phyloP scores from a whole-genome alignment of 2,113 vertebrate species.

The Xenopus laevis region DNA sequence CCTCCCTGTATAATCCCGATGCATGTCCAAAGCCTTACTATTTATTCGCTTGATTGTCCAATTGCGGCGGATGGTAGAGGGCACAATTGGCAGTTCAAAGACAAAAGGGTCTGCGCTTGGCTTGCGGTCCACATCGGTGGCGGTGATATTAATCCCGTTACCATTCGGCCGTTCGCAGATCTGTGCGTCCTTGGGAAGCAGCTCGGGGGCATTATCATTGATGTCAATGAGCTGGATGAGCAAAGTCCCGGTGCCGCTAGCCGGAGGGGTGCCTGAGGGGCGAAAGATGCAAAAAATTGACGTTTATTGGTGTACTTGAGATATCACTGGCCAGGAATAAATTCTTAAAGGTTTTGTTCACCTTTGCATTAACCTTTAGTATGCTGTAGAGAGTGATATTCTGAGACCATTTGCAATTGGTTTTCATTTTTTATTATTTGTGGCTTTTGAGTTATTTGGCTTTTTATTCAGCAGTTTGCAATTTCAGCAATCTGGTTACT shows the following conservation, averaged over 20 bases:
- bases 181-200: constrained; percentile 88
- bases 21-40: constrained; percentile 66
- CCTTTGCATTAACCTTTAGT: no score
- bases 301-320: no score
- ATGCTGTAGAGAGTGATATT: no score
- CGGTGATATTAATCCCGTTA: constrained; percentile 89
- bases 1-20: fast-evolving
- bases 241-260: constrained; percentile 89
- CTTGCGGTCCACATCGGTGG: constrained; percentile 82
- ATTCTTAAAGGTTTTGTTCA: no score
- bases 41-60: constrained; percentile 90
- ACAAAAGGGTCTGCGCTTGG: constrained; percentile 91
- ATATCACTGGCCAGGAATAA: no score
- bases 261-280: constrained; percentile 75
- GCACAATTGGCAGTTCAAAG: constrained; percentile 85
- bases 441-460: no score
- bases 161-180: constrained; percentile 84
- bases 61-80: constrained; percentile 82
- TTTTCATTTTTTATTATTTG: no score
- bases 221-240: constrained; percentile 95
- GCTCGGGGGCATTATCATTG: constrained; percentile 89
- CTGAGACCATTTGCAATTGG: no score
- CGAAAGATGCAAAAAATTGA: not conserved
- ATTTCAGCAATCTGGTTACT: no score
- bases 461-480: no score